phyloP scores from a whole-genome alignment of 2,797 vertebrate species.

The Parambassis ranga region DNA sequence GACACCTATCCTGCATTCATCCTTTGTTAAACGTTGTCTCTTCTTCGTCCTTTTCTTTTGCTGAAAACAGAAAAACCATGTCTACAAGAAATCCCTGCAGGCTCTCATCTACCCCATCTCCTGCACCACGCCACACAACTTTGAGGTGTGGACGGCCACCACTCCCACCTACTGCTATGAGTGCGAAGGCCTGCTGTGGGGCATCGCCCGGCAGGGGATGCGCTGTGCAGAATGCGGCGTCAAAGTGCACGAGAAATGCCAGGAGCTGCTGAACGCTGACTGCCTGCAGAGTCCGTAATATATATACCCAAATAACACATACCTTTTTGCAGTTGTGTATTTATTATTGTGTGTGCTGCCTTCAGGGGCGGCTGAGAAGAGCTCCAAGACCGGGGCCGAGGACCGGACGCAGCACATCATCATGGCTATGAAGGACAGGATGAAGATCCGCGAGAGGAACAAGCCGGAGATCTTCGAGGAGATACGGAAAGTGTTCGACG shows the following conservation, averaged over 20 bases:
- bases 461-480: slow-evolving; percentile 97
- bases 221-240: slow-evolving; percentile 96
- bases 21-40: too few relatives aligned
- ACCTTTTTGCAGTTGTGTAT: too few relatives aligned
- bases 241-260: slow-evolving; percentile 98
- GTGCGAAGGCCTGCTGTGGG: slow-evolving; percentile 96
- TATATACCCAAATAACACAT: too few relatives aligned
- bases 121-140: slow-evolving; percentile 95
- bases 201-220: slow-evolving; percentile 96
- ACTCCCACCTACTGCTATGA: slow-evolving; percentile 98
- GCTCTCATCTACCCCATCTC: slow-evolving; percentile 98
- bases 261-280: slow-evolving; percentile 96
- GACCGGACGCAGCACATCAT: slow-evolving; percentile 96
- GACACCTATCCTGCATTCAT: background rate
- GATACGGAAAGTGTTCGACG: slow-evolving; percentile 87
- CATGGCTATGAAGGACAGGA: slow-evolving; percentile 97
- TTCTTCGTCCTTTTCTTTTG: background rate
- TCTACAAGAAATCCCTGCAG: slow-evolving; percentile 95
- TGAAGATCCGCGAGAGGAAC: slow-evolving; percentile 98
- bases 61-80: slow-evolving; percentile 88
- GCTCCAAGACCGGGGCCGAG: slow-evolving; percentile 93
- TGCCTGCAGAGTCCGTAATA: slow-evolving; percentile 88
- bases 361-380: slow-evolving; percentile 95
- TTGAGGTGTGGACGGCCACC: slow-evolving; percentile 96
- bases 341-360: background rate